These are phyloP conservation scores for Apostichopus leukothele DNA, from an alignment of 53 echinoderm and acorn worm species.

Conservation along the genomic window DNA sequence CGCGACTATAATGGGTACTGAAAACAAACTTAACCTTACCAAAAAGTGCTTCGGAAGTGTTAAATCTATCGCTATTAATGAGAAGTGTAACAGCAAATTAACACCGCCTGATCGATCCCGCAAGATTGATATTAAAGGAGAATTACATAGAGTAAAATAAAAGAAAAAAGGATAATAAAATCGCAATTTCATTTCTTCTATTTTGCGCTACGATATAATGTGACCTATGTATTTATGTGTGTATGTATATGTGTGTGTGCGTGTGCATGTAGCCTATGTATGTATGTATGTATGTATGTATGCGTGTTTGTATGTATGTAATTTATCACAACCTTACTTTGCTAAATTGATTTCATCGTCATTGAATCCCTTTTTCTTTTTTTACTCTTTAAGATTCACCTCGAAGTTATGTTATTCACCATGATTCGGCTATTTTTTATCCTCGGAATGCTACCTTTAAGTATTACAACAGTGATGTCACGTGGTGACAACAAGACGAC, in stretches of 20 bases:
- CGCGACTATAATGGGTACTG: constrained; percentile 20
- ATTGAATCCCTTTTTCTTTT: no score
- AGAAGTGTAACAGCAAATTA: constrained; percentile 26
- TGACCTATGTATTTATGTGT: no score
- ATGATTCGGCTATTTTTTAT: background rate
- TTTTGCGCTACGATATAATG: no score
- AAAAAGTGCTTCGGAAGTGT: constrained; percentile 17
- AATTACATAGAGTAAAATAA: background rate
- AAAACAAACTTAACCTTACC: constrained; percentile 36
- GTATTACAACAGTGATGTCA: background rate
- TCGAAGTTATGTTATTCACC: no score
- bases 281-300: no score
- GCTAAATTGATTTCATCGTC: no score
- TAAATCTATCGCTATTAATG: background rate
- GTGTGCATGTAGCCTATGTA: no score
- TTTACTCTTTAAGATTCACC: no score
- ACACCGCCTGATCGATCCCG: background rate
- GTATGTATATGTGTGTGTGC: no score
- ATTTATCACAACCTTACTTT: no score
- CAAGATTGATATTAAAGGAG: background rate
- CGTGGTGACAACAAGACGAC: background rate
- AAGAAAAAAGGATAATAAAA: background rate
- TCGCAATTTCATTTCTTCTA: no score
- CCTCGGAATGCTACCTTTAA: background rate
- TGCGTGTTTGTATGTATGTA: no score